These are phyloP conservation scores for Barnardius zonarius DNA, from an alignment of 2,113 vertebrate species.

Conservation along the genomic window DNA sequence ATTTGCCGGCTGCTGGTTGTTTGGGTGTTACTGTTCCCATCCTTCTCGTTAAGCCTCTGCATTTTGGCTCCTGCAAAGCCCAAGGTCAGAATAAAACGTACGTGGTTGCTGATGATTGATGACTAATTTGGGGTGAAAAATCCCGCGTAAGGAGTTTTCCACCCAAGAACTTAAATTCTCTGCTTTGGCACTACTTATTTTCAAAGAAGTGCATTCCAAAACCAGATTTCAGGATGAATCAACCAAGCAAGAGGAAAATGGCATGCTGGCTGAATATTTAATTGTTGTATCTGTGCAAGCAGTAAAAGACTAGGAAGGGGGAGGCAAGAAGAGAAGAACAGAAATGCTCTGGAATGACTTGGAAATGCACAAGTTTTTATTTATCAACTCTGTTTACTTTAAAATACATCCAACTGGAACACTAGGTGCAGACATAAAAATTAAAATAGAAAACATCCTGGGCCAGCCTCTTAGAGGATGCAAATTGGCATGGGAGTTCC, in stretches of 20 bases:
- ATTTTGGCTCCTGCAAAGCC: not conserved
- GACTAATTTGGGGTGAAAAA: slow-evolving; percentile 26
- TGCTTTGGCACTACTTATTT: not conserved
- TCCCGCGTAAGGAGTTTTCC: slow-evolving; percentile 10
- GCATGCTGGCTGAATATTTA: not conserved
- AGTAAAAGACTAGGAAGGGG: not conserved
- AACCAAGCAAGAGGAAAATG: not conserved
- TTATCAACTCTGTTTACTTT: slow-evolving; percentile 51
- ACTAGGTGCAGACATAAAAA: slow-evolving; percentile 36
- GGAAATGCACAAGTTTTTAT: slow-evolving; percentile 16
- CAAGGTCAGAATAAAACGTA: not conserved
- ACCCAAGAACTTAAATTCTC: not conserved
- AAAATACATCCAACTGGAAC: slow-evolving; percentile 53
- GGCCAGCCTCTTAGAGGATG: slow-evolving; percentile 5
- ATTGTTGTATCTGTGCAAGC: not conserved
- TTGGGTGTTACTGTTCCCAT: not conserved
- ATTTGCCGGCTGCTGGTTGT: accelerated
- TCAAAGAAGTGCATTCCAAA: not conserved
- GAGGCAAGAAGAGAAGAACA: not conserved
- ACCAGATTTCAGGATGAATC: not conserved
- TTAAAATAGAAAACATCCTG: slow-evolving; percentile 59
- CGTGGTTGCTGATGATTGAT: not conserved
- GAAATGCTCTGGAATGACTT: not conserved
- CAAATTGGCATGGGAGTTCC: slow-evolving; percentile 32
- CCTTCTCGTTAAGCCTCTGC: not conserved